Base-by-base conservation (phyloP, 1,140 invertebrate genomes). In the Temnothorax longispinosus region DNA sequence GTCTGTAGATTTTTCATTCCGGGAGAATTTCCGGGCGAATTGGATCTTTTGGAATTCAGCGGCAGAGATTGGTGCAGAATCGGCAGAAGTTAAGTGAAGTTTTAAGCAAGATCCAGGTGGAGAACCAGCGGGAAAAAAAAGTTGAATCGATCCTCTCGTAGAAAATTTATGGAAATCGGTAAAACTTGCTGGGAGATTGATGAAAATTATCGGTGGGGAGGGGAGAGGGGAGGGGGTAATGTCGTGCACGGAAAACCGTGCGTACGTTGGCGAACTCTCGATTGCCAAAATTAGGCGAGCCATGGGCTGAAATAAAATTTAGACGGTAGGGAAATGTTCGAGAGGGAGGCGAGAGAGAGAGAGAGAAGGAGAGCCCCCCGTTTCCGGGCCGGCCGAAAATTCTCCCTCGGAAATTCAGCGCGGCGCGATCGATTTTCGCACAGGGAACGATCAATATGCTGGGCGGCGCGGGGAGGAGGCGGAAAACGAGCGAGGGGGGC, bases 381-480 rank as follows among this genome's bases (percentile, higher is more conserved):
- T 35, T 67, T 50, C 77, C 77, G 77, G 15, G 65, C 52, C 4
- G 18, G 32, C 67, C 38, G 80, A 54, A 84, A 74, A 74, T 84
- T 74, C 56, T 38, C 54, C 27, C 80, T 74, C 67, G 38, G 80
- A 84, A 84, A 74, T 84, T 84, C 13, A 54, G 38, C 11, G 67
- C 80, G n/a, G n/a, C 4, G 21, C 64, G 80, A 84, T 84, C 80
- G 80, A 84, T 84, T 84, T 84, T 74, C 67, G 80, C 52, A 47
- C 54, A 84, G 88, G 87, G 72, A 91, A 64, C 58, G 60, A 76
- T 78, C 84, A 85, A 85, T 78, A 76, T 85, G 18, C 2, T 47
- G 47, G 81, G 65, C 58, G 38, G 35, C 56, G 56, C 50, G 47
- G 62, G 18, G 13, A 27, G 38, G 27, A 5, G 47, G 27, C 35